Percentiles rank a stretch among this genome's conserved stretches.
phyloP scores from a whole-genome alignment of 2,797 vertebrate genomes.

The Potorous gilbertii region DNA sequence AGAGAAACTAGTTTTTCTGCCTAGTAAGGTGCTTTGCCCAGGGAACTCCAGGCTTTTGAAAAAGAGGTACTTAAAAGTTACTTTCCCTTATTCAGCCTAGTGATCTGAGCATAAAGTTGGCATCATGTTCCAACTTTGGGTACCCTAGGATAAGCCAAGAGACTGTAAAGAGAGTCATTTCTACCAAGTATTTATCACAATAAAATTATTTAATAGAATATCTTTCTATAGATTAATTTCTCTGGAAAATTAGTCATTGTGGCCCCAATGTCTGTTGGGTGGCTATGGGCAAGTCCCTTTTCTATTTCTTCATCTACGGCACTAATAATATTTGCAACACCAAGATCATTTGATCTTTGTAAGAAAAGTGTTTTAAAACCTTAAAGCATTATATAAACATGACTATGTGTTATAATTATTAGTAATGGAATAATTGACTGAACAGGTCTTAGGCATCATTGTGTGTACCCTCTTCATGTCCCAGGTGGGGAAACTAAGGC shows the following conservation, averaged over 20 bases:
- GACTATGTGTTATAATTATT: not conserved
- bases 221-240: not conserved
- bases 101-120: not conserved
- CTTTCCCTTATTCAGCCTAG: constrained; percentile 4
- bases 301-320: not conserved
- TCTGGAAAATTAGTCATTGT: not conserved
- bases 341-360: not conserved
- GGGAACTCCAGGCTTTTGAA: not conserved
- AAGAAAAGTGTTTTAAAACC: not conserved
- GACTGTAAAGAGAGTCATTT: not conserved
- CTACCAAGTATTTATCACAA: not conserved
- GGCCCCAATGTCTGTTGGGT: not conserved
- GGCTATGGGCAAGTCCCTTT: not conserved
- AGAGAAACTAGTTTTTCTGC: constrained; percentile 15
- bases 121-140: not conserved
- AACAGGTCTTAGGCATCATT: not conserved
- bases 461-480: not conserved
- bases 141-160: not conserved
- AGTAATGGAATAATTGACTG: not conserved
- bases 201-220: not conserved
- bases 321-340: not conserved
- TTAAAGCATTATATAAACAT: not conserved
- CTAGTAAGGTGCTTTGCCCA: not conserved
- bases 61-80: constrained; percentile 2
- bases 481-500: not conserved